phyloP scores from a whole-genome alignment of 2,888 invertebrate species.

The Trimorus sp. region DNA sequence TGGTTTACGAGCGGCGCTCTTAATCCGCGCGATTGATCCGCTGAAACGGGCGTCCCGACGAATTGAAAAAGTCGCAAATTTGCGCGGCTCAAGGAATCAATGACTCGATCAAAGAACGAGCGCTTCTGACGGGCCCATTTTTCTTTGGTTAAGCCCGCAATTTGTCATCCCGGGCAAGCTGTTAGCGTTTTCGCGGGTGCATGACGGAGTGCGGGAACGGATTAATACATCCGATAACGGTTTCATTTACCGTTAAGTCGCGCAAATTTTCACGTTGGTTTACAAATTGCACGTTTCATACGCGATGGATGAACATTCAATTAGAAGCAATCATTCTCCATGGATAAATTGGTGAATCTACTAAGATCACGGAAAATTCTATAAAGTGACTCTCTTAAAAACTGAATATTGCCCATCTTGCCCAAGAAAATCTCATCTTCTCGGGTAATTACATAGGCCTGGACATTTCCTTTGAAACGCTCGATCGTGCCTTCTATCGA shows the following conservation, averaged over 20 bases:
- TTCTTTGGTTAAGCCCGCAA: constrained; percentile 46
- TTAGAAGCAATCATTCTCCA: too few relatives aligned
- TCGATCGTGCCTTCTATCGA: too few relatives aligned
- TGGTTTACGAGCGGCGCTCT: neutral
- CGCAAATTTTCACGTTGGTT: too few relatives aligned
- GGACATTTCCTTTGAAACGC: too few relatives aligned
- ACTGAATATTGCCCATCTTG: too few relatives aligned
- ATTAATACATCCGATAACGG: constrained; percentile 32
- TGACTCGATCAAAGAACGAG: constrained; percentile 46
- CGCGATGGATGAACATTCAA: neutral
- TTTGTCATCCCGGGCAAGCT: constrained; percentile 33
- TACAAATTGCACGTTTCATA: too few relatives aligned
- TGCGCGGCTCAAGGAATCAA: constrained; percentile 30
- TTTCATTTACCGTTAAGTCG: constrained; percentile 17
- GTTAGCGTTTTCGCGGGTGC: constrained; percentile 24
- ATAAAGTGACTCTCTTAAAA: too few relatives aligned
- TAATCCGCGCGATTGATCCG: constrained; percentile 4
- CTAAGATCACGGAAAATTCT: too few relatives aligned
- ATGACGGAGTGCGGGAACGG: constrained; percentile 24
- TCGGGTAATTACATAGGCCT: too few relatives aligned
- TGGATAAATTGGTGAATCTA: too few relatives aligned
- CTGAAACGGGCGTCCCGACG: neutral
- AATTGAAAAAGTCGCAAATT: constrained; percentile 28
- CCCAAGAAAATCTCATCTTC: too few relatives aligned
- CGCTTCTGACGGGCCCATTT: constrained; percentile 35